Evolutionary conservation across 2,888 invertebrate species (phyloP).

Genomic region (Eledona agricola): DNA sequence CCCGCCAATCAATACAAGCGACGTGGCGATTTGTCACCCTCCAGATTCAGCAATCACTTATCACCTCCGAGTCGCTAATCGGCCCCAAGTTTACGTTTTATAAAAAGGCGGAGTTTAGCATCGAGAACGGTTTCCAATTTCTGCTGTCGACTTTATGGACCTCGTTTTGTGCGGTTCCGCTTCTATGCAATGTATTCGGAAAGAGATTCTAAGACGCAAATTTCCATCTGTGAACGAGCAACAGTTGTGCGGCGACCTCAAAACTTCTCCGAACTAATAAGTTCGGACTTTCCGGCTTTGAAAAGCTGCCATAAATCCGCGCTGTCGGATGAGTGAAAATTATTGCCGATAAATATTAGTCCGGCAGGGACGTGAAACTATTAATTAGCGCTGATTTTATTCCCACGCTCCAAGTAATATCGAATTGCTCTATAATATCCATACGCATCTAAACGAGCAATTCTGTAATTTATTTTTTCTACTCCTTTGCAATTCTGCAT

Average conservation of each 20-base stretch:
- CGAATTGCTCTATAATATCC: no score
- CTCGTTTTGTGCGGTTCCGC: conserved; percentile 13
- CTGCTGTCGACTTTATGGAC: conserved; percentile 25
- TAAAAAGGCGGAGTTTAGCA: conserved; percentile 14
- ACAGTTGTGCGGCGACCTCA: conserved; percentile 32
- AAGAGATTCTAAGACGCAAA: conserved; percentile 33
- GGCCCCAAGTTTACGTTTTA: no score
- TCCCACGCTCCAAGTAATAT: background rate
- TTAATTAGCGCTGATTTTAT: conserved; percentile 28
- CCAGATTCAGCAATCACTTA: background rate
- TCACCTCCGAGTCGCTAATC: no score
- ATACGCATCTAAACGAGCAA: no score
- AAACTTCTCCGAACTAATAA: conserved; percentile 26
- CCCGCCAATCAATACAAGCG: conserved; percentile 48
- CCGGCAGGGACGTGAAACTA: conserved; percentile 21
- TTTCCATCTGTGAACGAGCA: conserved; percentile 38
- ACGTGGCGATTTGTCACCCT: conserved; percentile 51
- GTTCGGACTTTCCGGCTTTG: conserved; percentile 6
- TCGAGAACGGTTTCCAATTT: conserved; percentile 24
- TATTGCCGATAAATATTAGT: conserved; percentile 34
- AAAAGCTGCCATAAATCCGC: conserved; percentile 29
- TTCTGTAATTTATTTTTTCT: no score
- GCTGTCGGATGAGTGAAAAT: conserved; percentile 32
- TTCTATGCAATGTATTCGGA: conserved; percentile 30
- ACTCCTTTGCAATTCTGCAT: no score